A percentile compares a stretch with the other conserved stretches of the same genome.
Evolutionary conservation across 2,113 vertebrate genomes (phyloP).

Genomic region (Channa argus): DNA sequence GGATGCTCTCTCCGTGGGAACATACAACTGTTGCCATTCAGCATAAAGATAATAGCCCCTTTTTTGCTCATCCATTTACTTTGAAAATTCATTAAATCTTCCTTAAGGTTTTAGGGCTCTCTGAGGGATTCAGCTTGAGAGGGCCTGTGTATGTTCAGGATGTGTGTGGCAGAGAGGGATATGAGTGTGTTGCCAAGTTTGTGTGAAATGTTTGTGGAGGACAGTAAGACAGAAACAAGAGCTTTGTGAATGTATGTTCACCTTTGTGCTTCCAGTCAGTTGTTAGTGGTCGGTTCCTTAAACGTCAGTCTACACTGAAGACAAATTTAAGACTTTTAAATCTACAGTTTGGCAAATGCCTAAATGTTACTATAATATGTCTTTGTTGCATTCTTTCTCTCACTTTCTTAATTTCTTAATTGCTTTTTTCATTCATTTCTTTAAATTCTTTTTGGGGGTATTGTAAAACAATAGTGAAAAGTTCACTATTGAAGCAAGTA

Average conservation of each 20-base stretch:
- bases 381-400: slow-evolving; percentile 6
- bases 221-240: no score
- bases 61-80: slow-evolving; percentile 67
- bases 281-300: not conserved
- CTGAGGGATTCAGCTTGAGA: slow-evolving; percentile 28
- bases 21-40: slow-evolving; percentile 34
- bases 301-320: not conserved
- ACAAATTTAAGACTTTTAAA: slow-evolving; percentile 9
- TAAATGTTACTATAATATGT: slow-evolving; percentile 1
- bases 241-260: not conserved
- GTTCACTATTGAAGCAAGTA: not conserved
- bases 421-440: slow-evolving; percentile 7
- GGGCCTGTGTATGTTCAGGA: slow-evolving; percentile 7
- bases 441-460: not conserved
- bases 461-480: slow-evolving; percentile 2
- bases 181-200: slow-evolving; percentile 28
- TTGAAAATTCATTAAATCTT: slow-evolving; percentile 74
- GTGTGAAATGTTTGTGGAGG: slow-evolving; percentile 28
- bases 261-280: slow-evolving; percentile 1
- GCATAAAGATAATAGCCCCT: slow-evolving; percentile 63
- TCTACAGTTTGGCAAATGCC: not conserved
- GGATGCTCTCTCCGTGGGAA: slow-evolving; percentile 51
- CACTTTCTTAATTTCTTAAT: not conserved
- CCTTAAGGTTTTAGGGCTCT: slow-evolving; percentile 61
- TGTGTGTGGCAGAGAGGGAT: slow-evolving; percentile 23